phyloP scores from a whole-genome alignment of 2,113 vertebrate species.

The Abramis brama region DNA sequence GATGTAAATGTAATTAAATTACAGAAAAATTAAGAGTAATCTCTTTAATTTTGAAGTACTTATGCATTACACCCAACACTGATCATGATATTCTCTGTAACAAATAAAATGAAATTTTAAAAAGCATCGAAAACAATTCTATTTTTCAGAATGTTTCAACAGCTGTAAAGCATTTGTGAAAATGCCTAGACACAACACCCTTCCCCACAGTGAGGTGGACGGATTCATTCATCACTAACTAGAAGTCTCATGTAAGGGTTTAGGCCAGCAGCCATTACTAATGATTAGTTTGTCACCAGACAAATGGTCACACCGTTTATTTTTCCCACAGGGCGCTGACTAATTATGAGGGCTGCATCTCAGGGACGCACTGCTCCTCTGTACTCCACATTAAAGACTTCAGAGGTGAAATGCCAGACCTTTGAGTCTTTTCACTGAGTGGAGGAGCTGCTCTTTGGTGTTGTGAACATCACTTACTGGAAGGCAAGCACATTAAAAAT shows the following conservation, averaged over 20 bases:
- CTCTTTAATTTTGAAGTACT: no score
- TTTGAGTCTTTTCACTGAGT: constrained; percentile 20
- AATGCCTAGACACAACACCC: not conserved
- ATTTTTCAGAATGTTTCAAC: not conserved
- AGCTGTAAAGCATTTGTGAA: not conserved
- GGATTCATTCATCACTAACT: constrained; percentile 12
- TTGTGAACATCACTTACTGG: constrained; percentile 23
- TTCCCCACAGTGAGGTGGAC: not conserved
- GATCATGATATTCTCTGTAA: not conserved
- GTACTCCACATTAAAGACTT: constrained; percentile 22
- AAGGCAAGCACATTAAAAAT: constrained; percentile 32
- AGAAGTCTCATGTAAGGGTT: not conserved
- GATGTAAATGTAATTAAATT: no score
- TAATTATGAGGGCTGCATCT: constrained; percentile 43
- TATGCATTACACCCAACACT: no score
- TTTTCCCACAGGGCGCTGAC: constrained; percentile 31
- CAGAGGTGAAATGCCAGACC: not conserved
- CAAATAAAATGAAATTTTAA: not conserved
- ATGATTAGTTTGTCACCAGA: constrained; percentile 35
- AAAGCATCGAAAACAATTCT: not conserved
- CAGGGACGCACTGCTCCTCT: constrained; percentile 33
- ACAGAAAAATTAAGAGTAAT: no score
- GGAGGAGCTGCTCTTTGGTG: constrained; percentile 5
- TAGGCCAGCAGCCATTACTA: constrained; percentile 6
- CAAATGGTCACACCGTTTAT: constrained; percentile 34